Conservation (phyloP, 2,797 vertebrate genomes). For the Peromyscus aztecus region DNA sequence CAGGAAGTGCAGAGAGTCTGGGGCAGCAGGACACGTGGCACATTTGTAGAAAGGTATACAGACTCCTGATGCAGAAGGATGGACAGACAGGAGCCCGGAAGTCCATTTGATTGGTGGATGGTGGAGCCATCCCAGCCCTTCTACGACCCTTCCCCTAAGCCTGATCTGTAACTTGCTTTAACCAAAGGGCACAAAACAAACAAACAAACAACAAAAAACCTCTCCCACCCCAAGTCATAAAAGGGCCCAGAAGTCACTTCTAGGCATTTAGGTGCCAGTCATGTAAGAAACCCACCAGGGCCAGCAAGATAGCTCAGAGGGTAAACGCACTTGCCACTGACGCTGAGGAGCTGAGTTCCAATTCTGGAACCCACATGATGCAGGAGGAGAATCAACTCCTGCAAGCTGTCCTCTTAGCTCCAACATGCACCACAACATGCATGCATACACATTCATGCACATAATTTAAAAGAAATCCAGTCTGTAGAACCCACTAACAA, state of each 20-base stretch:
- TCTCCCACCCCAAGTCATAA: background rate
- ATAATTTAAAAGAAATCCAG: background rate
- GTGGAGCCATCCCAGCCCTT: too few species aligned
- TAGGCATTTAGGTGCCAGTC: background rate
- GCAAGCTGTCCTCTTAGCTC: background rate
- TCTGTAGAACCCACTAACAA: background rate
- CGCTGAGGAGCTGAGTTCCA: background rate
- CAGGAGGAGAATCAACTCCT: background rate
- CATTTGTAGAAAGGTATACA: background rate
- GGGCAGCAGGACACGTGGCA: too few species aligned
- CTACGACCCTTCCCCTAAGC: background rate
- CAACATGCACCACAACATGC: background rate
- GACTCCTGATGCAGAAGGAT: background rate
- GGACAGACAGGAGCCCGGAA: background rate
- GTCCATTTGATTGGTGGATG: background rate
- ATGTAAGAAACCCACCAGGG: background rate
- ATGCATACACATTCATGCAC: background rate
- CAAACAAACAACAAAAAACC: background rate
- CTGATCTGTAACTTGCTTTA: background rate
- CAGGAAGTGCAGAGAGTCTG: background rate
- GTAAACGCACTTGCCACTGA: background rate
- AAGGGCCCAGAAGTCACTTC: background rate
- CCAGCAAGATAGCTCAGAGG: too few species aligned
- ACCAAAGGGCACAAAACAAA: background rate
- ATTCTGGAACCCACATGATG: background rate